Percentiles rank a stretch among this genome's conserved stretches.
Evolutionary conservation across 2,113 vertebrate species (phyloP).

Genomic region (Atherinomorus stipes): DNA sequence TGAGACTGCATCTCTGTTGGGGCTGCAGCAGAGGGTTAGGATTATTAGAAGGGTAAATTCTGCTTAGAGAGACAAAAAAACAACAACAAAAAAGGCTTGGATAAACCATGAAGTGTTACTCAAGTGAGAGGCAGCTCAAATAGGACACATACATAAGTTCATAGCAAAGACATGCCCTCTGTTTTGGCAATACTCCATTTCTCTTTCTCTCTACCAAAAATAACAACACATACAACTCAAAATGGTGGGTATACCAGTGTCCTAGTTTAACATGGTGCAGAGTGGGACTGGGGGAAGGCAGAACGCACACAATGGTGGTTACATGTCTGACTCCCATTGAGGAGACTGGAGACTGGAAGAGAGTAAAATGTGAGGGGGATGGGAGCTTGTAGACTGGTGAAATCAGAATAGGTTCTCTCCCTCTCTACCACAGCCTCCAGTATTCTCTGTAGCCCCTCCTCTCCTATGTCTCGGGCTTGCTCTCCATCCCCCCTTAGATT

Average conservation of each 20-base stretch:
- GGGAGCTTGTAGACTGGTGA: slow-evolving; percentile 74
- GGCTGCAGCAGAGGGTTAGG: not conserved
- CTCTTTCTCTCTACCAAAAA: slow-evolving; percentile 37
- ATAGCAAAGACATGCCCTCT: not conserved
- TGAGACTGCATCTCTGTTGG: slow-evolving; percentile 82
- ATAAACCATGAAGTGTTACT: too few relatives aligned
- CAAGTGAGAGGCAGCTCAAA: not conserved
- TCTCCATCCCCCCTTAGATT: slow-evolving; percentile 58
- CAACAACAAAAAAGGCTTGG: not conserved
- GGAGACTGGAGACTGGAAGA: slow-evolving; percentile 68
- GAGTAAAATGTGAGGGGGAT: slow-evolving; percentile 78
- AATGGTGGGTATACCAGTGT: slow-evolving; percentile 73
- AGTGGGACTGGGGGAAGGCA: slow-evolving; percentile 68
- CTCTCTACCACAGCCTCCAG: slow-evolving; percentile 63
- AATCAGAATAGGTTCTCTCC: slow-evolving; percentile 71
- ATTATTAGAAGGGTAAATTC: slow-evolving; percentile 10
- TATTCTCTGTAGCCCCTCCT: slow-evolving; percentile 68
- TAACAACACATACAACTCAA: slow-evolving; percentile 64
- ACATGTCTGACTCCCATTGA: slow-evolving; percentile 76
- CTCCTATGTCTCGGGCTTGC: slow-evolving; percentile 62
- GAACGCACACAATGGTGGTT: slow-evolving; percentile 70
- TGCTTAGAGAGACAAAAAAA: slow-evolving; percentile 7
- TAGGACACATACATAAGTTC: not conserved
- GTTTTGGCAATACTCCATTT: slow-evolving; percentile 7
- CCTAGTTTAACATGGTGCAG: slow-evolving; percentile 76